Percentiles rank a stretch among this genome's conserved stretches.
Conservation (phyloP, 2,797 vertebrate species). For the Ctenopoma multispine region DNA sequence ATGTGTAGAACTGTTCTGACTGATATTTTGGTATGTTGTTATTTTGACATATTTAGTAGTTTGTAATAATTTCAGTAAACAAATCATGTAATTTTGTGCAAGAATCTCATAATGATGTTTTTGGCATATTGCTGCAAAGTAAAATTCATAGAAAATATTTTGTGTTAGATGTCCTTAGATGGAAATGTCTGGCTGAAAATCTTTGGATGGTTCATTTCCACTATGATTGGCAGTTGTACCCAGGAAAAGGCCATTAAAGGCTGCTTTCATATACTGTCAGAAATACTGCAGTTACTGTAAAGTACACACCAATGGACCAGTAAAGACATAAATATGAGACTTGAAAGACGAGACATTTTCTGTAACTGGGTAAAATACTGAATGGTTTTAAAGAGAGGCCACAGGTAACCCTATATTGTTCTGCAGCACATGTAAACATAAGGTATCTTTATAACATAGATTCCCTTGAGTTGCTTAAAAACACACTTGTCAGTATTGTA, state of each 20-base stretch:
- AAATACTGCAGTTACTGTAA: conserved; percentile 32
- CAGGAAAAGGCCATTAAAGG: conserved; percentile 5
- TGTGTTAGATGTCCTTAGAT: conserved; percentile 8
- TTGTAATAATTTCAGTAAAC: conserved; percentile 20
- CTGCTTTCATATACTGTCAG: conserved; percentile 39
- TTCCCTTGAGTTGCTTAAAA: not conserved
- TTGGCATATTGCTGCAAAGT: too few relatives aligned
- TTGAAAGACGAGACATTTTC: conserved; percentile 5
- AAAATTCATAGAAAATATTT: too few relatives aligned
- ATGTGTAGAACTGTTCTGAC: conserved; percentile 16
- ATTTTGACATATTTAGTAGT: conserved; percentile 14
- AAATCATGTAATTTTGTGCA: not conserved
- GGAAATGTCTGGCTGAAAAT: conserved; percentile 36
- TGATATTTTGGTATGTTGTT: conserved; percentile 1
- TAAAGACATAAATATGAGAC: conserved; percentile 10
- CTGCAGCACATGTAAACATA: not conserved
- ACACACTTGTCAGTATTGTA: not conserved
- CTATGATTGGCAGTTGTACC: conserved; percentile 44
- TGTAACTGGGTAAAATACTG: not conserved
- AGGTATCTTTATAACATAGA: not conserved
- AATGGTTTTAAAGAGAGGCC: not conserved
- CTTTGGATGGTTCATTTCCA: conserved; percentile 49
- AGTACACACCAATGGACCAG: conserved; percentile 31
- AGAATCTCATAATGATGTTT: not conserved
- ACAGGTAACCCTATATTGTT: not conserved